Evolutionary conservation across 1,140 invertebrate genomes (phyloP).

Genomic region (Agraylea sexmaculata): DNA sequence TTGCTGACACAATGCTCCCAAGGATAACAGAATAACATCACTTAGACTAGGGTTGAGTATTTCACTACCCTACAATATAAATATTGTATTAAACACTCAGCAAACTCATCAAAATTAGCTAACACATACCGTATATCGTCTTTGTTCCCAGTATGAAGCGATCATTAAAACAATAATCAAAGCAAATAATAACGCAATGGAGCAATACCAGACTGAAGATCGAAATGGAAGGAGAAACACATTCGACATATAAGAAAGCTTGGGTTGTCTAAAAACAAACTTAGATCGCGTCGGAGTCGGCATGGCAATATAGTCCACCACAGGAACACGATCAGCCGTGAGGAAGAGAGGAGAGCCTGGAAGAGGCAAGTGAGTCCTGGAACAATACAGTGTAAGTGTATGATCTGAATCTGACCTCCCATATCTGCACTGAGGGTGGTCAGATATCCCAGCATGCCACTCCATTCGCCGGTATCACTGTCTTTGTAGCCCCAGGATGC

Average conservation of each 20-base stretch:
- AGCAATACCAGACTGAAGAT: conserved; percentile 45
- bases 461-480: conserved; percentile 40
- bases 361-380: not conserved
- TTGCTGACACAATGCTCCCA: conserved; percentile 40
- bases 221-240: conserved; percentile 51
- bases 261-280: conserved; percentile 53
- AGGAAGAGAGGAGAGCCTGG: conserved; percentile 48
- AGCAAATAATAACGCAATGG: conserved; percentile 33
- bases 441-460: conserved; percentile 51
- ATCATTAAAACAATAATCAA: conserved; percentile 31
- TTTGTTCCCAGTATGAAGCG: conserved; percentile 32
- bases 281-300: conserved; percentile 46
- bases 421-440: conserved; percentile 45
- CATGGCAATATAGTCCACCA: conserved; percentile 49
- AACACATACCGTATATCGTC: not conserved
- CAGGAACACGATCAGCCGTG: conserved; percentile 41
- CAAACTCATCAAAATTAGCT: not conserved
- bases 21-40: conserved; percentile 32
- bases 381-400: not conserved
- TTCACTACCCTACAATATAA: not conserved
- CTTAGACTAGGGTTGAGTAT: conserved; percentile 23
- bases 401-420: conserved; percentile 33
- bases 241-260: conserved; percentile 53
- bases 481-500: conserved; percentile 43
- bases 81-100: not conserved